These are phyloP conservation scores for Linurgus olivaceus DNA, from an alignment of 2,797 vertebrate genomes.

Conservation along the genomic window DNA sequence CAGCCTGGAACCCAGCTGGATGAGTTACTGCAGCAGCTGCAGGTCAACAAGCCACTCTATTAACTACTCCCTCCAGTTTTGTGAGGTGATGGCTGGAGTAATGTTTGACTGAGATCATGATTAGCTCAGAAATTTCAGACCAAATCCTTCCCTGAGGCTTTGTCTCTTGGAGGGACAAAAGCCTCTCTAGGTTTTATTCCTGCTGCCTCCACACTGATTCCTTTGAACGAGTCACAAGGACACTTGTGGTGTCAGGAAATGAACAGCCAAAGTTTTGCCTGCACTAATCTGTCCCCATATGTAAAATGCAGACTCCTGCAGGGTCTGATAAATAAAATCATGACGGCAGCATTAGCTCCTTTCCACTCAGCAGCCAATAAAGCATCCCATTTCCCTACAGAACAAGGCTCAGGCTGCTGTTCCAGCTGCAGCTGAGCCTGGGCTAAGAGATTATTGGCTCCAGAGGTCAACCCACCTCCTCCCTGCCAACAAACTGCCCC, in stretches of 20 bases:
- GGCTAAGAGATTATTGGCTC: neutral
- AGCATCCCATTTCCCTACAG: neutral
- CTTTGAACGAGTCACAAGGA: neutral
- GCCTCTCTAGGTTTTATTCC: neutral
- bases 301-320: neutral
- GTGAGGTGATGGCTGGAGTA: neutral
- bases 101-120: neutral
- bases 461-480: neutral
- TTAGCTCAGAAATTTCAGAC: neutral
- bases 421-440: neutral
- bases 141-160: conserved; percentile 4
- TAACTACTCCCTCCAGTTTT: conserved; percentile 1
- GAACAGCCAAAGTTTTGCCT: neutral
- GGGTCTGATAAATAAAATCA: neutral
- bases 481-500: neutral
- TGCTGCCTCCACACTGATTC: neutral
- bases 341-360: neutral
- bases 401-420: neutral
- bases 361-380: neutral
- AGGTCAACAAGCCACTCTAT: neutral
- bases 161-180: neutral
- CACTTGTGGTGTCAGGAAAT: neutral
- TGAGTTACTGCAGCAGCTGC: neutral
- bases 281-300: neutral
- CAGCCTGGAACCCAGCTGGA: neutral